Base-by-base conservation (phyloP, 2,113 vertebrate species). In the Dicaeum eximium region DNA sequence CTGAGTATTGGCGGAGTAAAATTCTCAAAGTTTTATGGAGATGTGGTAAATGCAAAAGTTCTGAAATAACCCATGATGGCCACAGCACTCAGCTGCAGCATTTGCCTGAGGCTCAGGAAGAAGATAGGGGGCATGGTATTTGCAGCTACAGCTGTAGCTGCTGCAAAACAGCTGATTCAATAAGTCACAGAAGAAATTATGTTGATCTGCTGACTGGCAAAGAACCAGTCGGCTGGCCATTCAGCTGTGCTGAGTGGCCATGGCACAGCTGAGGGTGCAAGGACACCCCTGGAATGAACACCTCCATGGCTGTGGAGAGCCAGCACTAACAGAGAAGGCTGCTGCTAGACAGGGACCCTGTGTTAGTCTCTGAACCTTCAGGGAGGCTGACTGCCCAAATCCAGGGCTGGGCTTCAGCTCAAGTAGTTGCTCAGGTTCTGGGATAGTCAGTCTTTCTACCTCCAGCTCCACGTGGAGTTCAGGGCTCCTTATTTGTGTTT, bases 11-110 rank as follows among this genome's bases (percentile, higher is more conserved):
- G 22, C 45, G 90, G 35, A 51, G 30, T 47, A 33, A 65, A 77
- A 66, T 33, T 31, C 66, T 50, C 17, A 7, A 20, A 10, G 23
- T 47, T 82, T 57, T 42, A 11, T 1, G 44, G 54, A 73, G 25
- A 51, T 53, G 17, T 13, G 21, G 30, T 60, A 67, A 65, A 75
- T 30, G 28, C 9, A 56, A 6, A 61, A 67, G 35, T 42, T 48
- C 8, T 13, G 35, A 20, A 86, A 31, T 58, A 58, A 84, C 15
- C 33, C 1, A 0, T 0, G 0, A 15, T 35, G 51, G 51, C 37
- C 35, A 22, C 28, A 40, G 57, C 37, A 69, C 21, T 50, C 15
- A 13, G 62, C 45, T 75, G 50, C 83, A 80, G 57, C 33, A 24
- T 69, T 75, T 7, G 5, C 44, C 35, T 0, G 2, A 50, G 40